Conservation (phyloP, 2,797 vertebrate genomes). For the Buphagus erythrorhynchus region DNA sequence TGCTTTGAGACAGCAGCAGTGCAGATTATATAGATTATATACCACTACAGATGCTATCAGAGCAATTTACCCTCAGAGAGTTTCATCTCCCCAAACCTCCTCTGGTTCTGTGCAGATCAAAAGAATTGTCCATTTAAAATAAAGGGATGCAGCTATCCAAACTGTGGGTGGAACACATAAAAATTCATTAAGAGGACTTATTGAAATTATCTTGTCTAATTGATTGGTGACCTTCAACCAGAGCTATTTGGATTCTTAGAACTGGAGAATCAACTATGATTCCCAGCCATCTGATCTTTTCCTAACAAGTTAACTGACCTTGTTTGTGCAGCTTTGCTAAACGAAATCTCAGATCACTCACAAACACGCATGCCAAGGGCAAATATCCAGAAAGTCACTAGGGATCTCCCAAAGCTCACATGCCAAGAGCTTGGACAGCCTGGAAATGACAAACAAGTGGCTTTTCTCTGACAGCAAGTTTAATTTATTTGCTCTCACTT, state of each 20-base stretch:
- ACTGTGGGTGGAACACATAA: neutral
- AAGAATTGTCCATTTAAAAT: conserved; percentile 10
- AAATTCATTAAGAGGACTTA: conserved; percentile 5
- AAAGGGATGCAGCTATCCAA: neutral
- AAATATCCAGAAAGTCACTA: neutral
- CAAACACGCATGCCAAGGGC: neutral
- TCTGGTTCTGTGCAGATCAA: conserved; percentile 9
- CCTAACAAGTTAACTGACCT: neutral
- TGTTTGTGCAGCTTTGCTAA: neutral
- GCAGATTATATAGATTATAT: neutral
- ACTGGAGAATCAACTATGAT: neutral
- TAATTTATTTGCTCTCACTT: conserved; percentile 54
- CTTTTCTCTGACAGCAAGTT: conserved; percentile 37
- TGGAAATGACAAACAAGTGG: conserved; percentile 29
- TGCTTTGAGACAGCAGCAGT: neutral
- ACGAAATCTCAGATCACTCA: neutral
- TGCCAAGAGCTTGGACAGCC: neutral
- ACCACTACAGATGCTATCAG: neutral
- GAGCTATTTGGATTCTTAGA: neutral
- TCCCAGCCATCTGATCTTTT: neutral
- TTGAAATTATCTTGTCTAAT: neutral
- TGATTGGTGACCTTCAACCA: neutral
- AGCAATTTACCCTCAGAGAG: neutral
- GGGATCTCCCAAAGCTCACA: conserved; percentile 10
- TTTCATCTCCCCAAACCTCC: neutral